Conservation (phyloP, 2,797 vertebrate genomes). For the Meriones psammophilus region DNA sequence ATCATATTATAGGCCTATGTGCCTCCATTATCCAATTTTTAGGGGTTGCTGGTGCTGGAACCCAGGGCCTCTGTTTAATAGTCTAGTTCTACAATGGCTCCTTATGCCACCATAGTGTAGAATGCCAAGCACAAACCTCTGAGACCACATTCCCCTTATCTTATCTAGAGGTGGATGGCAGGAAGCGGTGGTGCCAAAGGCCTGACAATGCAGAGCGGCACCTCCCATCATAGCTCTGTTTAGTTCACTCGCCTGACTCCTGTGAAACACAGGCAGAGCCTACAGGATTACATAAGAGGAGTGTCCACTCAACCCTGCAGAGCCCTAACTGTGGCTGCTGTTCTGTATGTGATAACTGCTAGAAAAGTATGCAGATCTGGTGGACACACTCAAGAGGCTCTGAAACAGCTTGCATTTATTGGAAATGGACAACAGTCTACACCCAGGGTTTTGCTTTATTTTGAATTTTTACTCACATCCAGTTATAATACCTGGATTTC, state of each 20-base stretch:
- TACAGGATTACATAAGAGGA: not conserved
- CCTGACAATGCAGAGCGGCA: not conserved
- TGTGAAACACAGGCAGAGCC: constrained; percentile 5
- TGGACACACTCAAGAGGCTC: not conserved
- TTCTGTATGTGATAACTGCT: not conserved
- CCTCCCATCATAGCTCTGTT: not conserved
- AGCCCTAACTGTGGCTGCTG: not conserved
- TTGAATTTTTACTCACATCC: not conserved
- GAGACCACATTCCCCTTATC: not conserved
- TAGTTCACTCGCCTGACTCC: constrained; percentile 9
- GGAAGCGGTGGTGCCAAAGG: not conserved
- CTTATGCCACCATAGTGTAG: not conserved
- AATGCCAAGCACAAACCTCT: constrained; percentile 45
- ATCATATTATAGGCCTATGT: not conserved
- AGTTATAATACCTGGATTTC: not conserved
- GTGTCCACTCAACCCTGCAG: not conserved
- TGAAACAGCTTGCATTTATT: not conserved
- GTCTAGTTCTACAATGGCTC: not conserved
- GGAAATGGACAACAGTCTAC: not conserved
- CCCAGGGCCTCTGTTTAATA: not conserved
- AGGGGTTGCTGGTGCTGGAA: not conserved
- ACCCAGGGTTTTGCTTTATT: not conserved
- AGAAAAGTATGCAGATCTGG: not conserved
- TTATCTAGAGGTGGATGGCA: not conserved
- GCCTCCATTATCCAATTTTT: not conserved